Base-by-base conservation (phyloP, 1,140 invertebrate species). In the Ditylenchus dipsaci region DNA sequence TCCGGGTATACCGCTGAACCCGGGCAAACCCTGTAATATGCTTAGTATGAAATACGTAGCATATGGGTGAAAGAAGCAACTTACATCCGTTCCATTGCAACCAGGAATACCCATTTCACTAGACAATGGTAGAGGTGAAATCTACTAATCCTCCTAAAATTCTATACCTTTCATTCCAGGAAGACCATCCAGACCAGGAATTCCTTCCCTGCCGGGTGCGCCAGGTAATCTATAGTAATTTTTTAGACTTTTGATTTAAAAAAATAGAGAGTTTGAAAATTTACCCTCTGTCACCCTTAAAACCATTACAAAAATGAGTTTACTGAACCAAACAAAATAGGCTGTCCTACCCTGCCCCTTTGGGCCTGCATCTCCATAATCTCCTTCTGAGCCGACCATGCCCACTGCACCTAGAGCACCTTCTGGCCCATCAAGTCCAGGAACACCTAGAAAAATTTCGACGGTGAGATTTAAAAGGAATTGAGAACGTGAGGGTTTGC, bases 31-130 rank as follows among this genome's bases (percentile, higher is more conserved):
- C 63, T 67, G 30, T 27, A 70, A 53, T 29, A 23, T 15, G 11
- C 71, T 45, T 70, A 29, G 7, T 45, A 21, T 62, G 23, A 33
- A 71, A 69, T 8, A 53, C n/a, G n/a, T n/a, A n/a, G n/a, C n/a
- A n/a, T n/a, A n/a, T n/a, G n/a, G n/a, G n/a, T n/a, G n/a, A n/a
- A n/a, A n/a, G n/a, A 72, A 69, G 33, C 43, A 74, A 73, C 69
- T 83, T 65, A 81, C 79, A 73, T 82, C 80, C 19, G 80, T 82
- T 73, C 80, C 80, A 60, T 82, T 82, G 68, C 80, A 82, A 45
- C 80, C 80, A 63, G 81, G 81, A 43, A 77, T 72, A 33, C 80
- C 79, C 63, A 77, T 72, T 56, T 79, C 77, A 58, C 49, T 11
- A 38, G 33, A 38, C 3, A 38, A 38, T 38, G n/a, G n/a, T n/a